phyloP scores from a whole-genome alignment of 2,797 vertebrate genomes.

The Pipistrellus pygmaeus region DNA sequence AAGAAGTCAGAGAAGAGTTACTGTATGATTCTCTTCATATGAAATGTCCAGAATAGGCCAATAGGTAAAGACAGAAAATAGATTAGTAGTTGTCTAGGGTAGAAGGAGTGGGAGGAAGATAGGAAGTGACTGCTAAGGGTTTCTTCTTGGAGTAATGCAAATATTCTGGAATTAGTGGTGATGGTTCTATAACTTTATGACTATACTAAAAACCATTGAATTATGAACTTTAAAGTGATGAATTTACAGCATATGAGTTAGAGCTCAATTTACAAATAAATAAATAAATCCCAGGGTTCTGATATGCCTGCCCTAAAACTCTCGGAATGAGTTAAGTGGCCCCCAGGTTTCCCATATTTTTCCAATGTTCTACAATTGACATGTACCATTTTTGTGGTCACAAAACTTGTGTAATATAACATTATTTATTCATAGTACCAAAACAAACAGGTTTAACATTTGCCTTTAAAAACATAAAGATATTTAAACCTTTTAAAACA shows the following conservation, averaged over 20 bases:
- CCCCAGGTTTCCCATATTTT: neutral
- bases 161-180: neutral
- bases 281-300: neutral
- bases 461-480: neutral
- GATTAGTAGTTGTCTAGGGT: too few relatives aligned
- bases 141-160: neutral
- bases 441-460: neutral
- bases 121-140: neutral
- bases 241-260: neutral
- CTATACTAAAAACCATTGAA: neutral
- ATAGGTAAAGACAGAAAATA: neutral
- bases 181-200: neutral
- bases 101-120: neutral
- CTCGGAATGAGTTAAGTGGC: neutral
- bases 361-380: neutral
- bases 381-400: neutral
- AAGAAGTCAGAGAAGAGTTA: neutral
- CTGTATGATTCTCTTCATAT: rapidly evolving
- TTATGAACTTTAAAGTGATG: neutral
- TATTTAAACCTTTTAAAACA: neutral
- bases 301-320: neutral
- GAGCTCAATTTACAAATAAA: neutral
- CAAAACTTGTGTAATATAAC: neutral
- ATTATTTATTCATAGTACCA: neutral
- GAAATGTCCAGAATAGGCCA: neutral